Evolutionary conservation across 2,113 vertebrate genomes (phyloP), one percentile per base, ranked within the genome.

Genomic region (Triplophysa siluroides): DNA sequence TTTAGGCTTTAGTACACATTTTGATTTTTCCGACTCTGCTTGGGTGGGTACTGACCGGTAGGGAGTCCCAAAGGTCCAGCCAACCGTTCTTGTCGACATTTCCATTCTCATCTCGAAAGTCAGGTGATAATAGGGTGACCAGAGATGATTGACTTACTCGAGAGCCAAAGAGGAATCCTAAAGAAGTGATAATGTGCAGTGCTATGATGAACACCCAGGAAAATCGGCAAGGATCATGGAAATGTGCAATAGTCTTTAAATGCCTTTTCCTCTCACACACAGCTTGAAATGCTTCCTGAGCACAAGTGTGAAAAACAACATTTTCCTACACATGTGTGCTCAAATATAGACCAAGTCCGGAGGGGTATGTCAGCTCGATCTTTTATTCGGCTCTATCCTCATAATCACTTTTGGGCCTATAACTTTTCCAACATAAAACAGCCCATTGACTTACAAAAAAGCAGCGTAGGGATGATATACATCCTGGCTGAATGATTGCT

Each of bases 401-500:
- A 74, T 74, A 60, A 74, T 74, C 54, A 43, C 71, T 16, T 56
- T 38, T 72, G 56, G 56, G 24, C 47, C 68, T 54, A 38, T 38
- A 70, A 58, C 29, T 33, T 58, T 38, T 58, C 50, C 5, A 14
- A 54, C 6, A 8, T 58, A 10, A 58, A 72, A 41, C 43, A 65
- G 45, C 54, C 45, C 7, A 66, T 7, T 29, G 33, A 29, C 62
- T 66, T 16, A 78, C 85, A 73, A 86, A 85, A 86, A 88, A 89
- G 81, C 85, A 78, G 21, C 78, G 86, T 87, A 83, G 84, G 79
- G 85, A 85, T 87, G 86, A 90, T 89, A 88, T 76, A 75, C 65
- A 76, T 80, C 76, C 83, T 88, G 83, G 88, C 86, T 87, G 87
- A 86, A 88, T 76, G 76, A 69, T 79, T 86, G 87, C 86, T 85